phyloP scores from a whole-genome alignment of 2,113 vertebrate species.

The Ivindomyrus marchei region DNA sequence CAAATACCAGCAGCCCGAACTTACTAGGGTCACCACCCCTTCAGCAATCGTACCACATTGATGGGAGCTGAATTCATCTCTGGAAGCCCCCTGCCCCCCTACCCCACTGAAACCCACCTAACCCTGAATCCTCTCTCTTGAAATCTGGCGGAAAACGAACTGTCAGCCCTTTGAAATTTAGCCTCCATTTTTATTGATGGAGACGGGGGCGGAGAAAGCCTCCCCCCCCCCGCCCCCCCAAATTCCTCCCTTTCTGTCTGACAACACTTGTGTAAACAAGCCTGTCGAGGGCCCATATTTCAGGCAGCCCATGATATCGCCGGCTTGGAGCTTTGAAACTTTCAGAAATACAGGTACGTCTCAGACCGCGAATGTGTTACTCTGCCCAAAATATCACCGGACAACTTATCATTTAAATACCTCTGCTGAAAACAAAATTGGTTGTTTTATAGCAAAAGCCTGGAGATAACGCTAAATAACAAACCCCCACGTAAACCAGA shows the following conservation, averaged over 20 bases:
- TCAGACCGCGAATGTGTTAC: background rate
- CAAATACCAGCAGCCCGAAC: background rate
- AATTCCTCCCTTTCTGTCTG: conserved; percentile 13
- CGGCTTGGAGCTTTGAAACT: background rate
- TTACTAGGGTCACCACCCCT: background rate
- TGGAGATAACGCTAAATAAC: background rate
- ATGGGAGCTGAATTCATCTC: background rate
- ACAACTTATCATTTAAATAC: conserved; percentile 1
- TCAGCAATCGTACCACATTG: background rate
- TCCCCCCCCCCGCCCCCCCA: background rate
- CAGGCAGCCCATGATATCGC: background rate
- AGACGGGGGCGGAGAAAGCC: background rate
- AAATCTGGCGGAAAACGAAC: background rate
- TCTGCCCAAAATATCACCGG: background rate
- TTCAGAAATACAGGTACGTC: background rate
- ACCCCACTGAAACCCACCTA: background rate
- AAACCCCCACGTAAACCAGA: background rate
- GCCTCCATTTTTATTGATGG: conserved; percentile 13
- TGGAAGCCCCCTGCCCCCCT: background rate
- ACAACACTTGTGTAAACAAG: conserved; percentile 29
- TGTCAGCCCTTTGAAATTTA: conserved; percentile 18
- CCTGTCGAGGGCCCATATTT: conserved; percentile 1
- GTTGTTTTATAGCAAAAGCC: background rate
- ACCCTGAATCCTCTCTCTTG: background rate
- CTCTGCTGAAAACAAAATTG: background rate